Conservation (phyloP, 2,797 vertebrate species). For the Columba guinea region DNA sequence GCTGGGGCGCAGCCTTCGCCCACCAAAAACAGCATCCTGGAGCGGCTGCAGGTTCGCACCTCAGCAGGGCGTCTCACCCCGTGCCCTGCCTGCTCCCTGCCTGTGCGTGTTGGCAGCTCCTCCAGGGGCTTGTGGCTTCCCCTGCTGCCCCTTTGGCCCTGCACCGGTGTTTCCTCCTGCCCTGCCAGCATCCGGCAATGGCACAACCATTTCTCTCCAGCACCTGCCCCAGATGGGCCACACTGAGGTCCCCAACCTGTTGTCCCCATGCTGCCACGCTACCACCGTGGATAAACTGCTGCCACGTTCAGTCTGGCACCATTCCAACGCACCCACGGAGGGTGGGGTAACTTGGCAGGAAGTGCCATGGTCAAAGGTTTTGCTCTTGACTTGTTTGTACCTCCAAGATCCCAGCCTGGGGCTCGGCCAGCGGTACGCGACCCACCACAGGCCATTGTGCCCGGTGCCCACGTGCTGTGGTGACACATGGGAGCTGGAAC, state of each 20-base stretch:
- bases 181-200: background rate
- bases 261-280: background rate
- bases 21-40: fast-evolving
- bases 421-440: background rate
- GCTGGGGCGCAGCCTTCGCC: background rate
- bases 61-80: background rate
- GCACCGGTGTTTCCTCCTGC: background rate
- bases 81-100: background rate
- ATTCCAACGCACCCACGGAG: background rate
- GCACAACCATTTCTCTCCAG: background rate
- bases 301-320: background rate
- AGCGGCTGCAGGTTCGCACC: background rate
- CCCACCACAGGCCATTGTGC: background rate
- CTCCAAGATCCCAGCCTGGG: fast-evolving
- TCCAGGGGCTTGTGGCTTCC: background rate
- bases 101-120: background rate
- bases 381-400: background rate
- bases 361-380: background rate
- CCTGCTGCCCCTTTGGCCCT: background rate
- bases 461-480: fast-evolving
- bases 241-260: fast-evolving
- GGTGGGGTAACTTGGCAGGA: background rate
- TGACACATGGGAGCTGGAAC: fast-evolving
- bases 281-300: fast-evolving
- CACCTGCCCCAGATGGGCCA: background rate